Evolutionary conservation across 2,888 invertebrate species (phyloP).

Genomic region (Cephus rjabovi): DNA sequence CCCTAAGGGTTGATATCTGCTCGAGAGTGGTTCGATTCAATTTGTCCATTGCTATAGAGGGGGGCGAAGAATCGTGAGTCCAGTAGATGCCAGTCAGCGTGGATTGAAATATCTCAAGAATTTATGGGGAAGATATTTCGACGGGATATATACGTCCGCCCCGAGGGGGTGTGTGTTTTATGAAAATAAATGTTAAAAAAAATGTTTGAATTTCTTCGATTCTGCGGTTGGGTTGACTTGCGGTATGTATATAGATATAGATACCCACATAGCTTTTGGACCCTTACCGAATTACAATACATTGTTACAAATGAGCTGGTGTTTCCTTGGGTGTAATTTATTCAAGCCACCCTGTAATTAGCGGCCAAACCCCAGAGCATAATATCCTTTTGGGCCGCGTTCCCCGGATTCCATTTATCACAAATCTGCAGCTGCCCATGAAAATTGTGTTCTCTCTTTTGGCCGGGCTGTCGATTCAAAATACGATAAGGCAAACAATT

Average conservation of each 20-base stretch:
- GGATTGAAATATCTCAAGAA: not conserved
- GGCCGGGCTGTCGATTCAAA: not conserved
- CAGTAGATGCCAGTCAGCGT: not conserved
- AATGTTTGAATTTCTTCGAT: not conserved
- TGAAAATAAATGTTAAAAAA: not conserved
- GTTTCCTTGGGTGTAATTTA: conserved; percentile 57
- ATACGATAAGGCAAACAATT: not conserved
- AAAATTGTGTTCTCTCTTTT: conserved; percentile 19
- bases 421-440: conserved; percentile 53
- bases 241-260: conserved; percentile 2
- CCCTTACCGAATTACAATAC: conserved; percentile 17
- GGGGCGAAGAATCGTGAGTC: not conserved
- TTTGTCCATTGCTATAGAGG: conserved; percentile 36
- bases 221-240: not conserved
- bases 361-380: conserved; percentile 49
- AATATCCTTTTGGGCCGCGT: conserved; percentile 47
- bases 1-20: not conserved
- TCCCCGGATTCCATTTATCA: conserved; percentile 59
- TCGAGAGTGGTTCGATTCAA: conserved; percentile 32
- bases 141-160: not conserved
- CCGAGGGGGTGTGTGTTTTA: not conserved
- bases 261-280: not conserved
- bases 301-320: conserved; percentile 40
- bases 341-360: conserved; percentile 57
- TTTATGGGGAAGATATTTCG: not conserved